Base-by-base conservation (phyloP, 2,888 invertebrate genomes). In the Dorcus hopei region DNA sequence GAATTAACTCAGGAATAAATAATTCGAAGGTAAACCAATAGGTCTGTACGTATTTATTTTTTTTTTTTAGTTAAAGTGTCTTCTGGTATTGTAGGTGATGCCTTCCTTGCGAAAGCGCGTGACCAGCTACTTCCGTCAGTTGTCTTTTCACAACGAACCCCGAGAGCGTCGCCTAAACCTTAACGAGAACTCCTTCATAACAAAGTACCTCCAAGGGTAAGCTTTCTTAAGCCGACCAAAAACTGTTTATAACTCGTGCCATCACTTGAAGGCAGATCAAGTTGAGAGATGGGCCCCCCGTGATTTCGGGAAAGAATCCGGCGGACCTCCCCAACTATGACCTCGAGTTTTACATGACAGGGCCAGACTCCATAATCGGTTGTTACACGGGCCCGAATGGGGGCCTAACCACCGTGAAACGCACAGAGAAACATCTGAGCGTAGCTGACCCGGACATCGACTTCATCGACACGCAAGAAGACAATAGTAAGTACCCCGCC, bases 331-430 rank as follows among this genome's bases (percentile, higher is more conserved):
- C 91, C 1, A 83, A 81, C 67, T 83, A 79, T 57, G 78, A 82
- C 57, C 72, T 88, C 50, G 83, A 80, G 9, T 66, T 73, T 19
- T 83, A 83, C 69, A 75, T 80, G 42, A 80, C 79, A 39, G 83
- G 85, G 11, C 72, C 81, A 33, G 80, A 81, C 54, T 82, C 84
- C 51, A 80, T 91, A 52, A 80, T 87, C 56, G 87, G 90, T 8
- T 88, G 91, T 54, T 87, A 87, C 71, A 90, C 93, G 0, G 94
- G 94, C 7, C 94, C 94, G 0, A 88, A 89, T 68, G 88, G 87
- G 58, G 94, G 94, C 1, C 81, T 94, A 3, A 88, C 89, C 0
- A 85, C 87, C 49, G 88, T 91, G 23, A 87, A 87, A 74, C 79
- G 85, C 49, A 83, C 83, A 50, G 85, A 87, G 69, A 81, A 85